Percentiles rank a stretch among this genome's conserved stretches.
These are phyloP conservation scores for Melanostigma gelatinosum DNA, from an alignment of 2,113 vertebrate species.

Conservation along the genomic window DNA sequence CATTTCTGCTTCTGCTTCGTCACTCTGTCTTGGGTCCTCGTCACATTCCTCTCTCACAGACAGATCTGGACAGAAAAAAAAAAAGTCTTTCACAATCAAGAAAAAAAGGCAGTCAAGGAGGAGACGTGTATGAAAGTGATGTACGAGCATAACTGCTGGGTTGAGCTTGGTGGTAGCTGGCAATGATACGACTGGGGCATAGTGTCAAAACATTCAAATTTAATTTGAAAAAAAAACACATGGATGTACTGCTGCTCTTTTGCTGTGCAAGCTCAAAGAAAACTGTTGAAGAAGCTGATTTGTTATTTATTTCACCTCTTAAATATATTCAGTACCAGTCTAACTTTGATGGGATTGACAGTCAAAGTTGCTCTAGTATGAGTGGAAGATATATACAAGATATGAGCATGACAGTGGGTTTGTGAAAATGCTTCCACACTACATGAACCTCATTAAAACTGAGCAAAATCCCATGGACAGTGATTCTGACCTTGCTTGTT, in stretches of 20 bases:
- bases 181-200: background rate
- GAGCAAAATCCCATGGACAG: constrained; percentile 5
- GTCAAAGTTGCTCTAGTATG: background rate
- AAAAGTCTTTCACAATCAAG: background rate
- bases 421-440: background rate
- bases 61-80: constrained; percentile 78
- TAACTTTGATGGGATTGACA: background rate
- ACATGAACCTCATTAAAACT: constrained; percentile 16
- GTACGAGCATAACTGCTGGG: background rate
- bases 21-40: constrained; percentile 86
- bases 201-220: background rate
- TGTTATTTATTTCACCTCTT: background rate
- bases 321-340: background rate
- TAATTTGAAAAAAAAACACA: too few species aligned
- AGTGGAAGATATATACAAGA: background rate
- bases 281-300: background rate
- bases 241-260: background rate
- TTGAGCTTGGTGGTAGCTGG: background rate
- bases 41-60: constrained; percentile 87
- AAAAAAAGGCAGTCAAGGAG: background rate
- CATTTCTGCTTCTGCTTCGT: constrained; percentile 88
- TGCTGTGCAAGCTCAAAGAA: constrained; percentile 1
- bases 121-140: background rate
- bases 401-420: background rate
- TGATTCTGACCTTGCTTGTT: constrained; percentile 86